Evolutionary conservation across 2,113 vertebrate species (phyloP), one percentile per base, ranked within the genome.

Genomic region (Tauraco erythrolophus): DNA sequence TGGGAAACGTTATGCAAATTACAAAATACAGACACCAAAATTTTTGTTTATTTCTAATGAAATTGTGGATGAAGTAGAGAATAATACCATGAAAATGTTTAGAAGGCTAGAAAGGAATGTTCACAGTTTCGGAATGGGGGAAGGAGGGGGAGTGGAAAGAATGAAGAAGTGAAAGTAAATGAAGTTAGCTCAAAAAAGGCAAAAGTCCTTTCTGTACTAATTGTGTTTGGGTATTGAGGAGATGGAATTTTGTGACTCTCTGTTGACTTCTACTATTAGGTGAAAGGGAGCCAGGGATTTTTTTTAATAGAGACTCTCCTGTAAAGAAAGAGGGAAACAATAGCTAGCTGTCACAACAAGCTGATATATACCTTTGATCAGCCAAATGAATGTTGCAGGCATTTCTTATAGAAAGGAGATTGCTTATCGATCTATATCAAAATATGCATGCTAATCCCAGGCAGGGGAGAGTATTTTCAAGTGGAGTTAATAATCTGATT

Each of bases 361-460:
- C 99, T 99, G 99, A 99, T 99, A 99, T 98, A 98, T 98, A 98
- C 98, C 99, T 99, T 99, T 99, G 99, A 99, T 99, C 99, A 99
- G 98, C 98, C 99, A 99, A 99, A 99, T 99, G 99, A 99, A 99
- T 99, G 99, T 99, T 99, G 99, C 99, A 99, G 99, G 99, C 99
- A 99, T 99, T 99, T 99, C 99, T 99, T 99, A 99, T 99, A 99
- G 99, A 98, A 99, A 99, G 99, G 99, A 99, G 99, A 99, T 99
- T 99, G 99, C 99, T 99, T 99, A 99, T 99, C 99, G 99, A 99
- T 99, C 99, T 99, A 99, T 99, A 99, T 99, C 99, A 99, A 99
- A 99, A 99, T 99, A 99, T 99, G 99, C 99, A 99, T 99, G 99
- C 99, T 99, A 99, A 99, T 99, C 99, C 98, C 94, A 80, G 97